Evolutionary conservation across 2,113 vertebrate genomes (phyloP).

Genomic region (Spilogale gracilis): DNA sequence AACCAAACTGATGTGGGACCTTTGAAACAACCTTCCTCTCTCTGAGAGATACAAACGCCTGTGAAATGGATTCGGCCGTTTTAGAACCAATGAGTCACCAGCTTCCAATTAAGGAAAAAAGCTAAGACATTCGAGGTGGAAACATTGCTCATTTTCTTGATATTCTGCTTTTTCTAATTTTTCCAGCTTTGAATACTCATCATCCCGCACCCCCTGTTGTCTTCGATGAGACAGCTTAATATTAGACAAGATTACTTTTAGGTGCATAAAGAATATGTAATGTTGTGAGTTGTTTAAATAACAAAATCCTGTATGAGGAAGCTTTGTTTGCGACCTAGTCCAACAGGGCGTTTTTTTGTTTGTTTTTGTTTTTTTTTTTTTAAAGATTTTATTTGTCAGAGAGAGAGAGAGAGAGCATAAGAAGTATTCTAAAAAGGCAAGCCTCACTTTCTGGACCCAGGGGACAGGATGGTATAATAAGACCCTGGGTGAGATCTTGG

Average conservation of each 20-base stretch:
- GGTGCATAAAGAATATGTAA: not conserved
- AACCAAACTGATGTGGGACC: slow-evolving; percentile 56
- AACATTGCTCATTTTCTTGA: not conserved
- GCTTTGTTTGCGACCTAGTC: not conserved
- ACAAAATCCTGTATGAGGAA: not conserved
- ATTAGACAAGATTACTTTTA: not conserved
- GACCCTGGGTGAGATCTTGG: not conserved
- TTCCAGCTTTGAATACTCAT: not conserved
- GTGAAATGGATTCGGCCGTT: not conserved
- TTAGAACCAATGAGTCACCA: slow-evolving; percentile 17
- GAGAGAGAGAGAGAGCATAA: not conserved
- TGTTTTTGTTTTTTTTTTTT: no score
- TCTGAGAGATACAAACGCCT: slow-evolving; percentile 15
- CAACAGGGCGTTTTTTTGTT: not conserved
- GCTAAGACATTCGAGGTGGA: not conserved
- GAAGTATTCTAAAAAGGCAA: not conserved
- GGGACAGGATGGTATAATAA: not conserved
- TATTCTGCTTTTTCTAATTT: slow-evolving; percentile 16
- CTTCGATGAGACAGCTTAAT: not conserved
- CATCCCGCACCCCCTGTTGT: not conserved
- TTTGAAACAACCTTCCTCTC: not conserved
- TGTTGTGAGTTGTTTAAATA: not conserved
- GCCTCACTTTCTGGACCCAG: not conserved
- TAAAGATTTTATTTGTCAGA: no score
- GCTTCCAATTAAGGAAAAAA: not conserved